phyloP scores from a whole-genome alignment of 53 echinoderm and acorn worm species.

The Glandiceps talaboti region DNA sequence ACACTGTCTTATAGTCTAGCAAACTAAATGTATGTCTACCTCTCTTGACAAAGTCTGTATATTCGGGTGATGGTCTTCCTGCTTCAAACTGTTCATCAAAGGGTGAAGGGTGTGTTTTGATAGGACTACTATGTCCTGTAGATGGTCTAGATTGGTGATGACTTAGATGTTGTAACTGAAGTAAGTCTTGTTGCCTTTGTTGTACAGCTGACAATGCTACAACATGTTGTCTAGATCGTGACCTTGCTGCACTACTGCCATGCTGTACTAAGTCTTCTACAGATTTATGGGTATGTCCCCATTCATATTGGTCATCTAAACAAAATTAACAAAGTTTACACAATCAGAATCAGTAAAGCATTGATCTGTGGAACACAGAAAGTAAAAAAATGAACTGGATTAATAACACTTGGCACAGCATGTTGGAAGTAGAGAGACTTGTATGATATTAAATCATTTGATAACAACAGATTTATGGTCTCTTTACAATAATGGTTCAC shows the following conservation, averaged over 20 bases:
- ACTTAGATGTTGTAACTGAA: not conserved
- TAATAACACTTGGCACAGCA: no score
- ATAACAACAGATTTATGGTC: no score
- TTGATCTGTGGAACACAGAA: no score
- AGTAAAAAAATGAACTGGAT: no score
- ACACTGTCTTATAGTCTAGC: not conserved
- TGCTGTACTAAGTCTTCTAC: not conserved
- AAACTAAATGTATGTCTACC: conserved; percentile 15
- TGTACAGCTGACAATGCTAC: not conserved
- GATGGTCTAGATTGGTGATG: not conserved
- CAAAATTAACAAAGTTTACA: no score
- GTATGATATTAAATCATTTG: no score
- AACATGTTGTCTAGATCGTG: not conserved
- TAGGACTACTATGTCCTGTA: conserved; percentile 9
- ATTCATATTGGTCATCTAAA: not conserved
- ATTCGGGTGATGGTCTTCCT: conserved; percentile 13
- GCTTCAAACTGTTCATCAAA: conserved; percentile 36
- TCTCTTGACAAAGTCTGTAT: conserved; percentile 25
- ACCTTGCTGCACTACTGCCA: not conserved
- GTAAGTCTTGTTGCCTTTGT: not conserved
- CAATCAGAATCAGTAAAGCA: no score
- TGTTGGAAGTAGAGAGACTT: no score
- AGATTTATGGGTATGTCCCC: not conserved
- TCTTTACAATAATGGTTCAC: no score
- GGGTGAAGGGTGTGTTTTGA: conserved; percentile 41